Evolutionary conservation across 2,888 invertebrate genomes (phyloP).

Genomic region (Psococerastis gibbosa): DNA sequence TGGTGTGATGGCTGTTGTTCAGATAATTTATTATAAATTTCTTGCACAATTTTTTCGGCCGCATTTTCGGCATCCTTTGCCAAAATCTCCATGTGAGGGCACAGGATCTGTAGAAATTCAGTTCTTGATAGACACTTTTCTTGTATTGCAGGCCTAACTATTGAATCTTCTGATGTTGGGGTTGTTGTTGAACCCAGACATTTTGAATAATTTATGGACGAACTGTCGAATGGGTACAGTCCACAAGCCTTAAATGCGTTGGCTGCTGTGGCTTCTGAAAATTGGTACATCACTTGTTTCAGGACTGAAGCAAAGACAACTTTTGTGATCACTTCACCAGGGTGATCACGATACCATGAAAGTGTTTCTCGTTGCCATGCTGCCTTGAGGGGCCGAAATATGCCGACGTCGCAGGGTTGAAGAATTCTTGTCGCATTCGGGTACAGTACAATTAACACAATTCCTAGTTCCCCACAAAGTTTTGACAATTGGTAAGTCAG

Average conservation of each 20-base stretch:
- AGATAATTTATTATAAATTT: background rate
- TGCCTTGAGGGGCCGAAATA: background rate
- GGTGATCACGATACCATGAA: background rate
- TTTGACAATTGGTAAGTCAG: constrained; percentile 17
- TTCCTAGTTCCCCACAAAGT: constrained; percentile 18
- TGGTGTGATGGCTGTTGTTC: background rate
- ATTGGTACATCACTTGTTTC: background rate
- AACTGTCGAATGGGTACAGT: background rate
- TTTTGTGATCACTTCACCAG: background rate
- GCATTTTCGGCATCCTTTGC: background rate
- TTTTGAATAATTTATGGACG: background rate
- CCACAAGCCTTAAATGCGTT: background rate
- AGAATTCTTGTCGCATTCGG: constrained; percentile 20
- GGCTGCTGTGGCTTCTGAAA: background rate
- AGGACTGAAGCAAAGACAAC: background rate
- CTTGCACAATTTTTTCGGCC: background rate
- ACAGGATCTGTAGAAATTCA: background rate
- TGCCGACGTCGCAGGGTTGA: constrained; percentile 19
- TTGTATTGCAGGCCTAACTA: too few relatives aligned
- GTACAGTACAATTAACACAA: constrained; percentile 20
- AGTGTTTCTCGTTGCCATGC: background rate
- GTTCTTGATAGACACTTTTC: background rate
- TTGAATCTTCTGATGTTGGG: too few relatives aligned
- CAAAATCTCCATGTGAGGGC: background rate
- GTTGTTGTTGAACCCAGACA: too few relatives aligned